Evolutionary conservation across 2,888 invertebrate genomes (phyloP), one percentile per base, ranked within the genome.

Genomic region (Terebella lapidaria): DNA sequence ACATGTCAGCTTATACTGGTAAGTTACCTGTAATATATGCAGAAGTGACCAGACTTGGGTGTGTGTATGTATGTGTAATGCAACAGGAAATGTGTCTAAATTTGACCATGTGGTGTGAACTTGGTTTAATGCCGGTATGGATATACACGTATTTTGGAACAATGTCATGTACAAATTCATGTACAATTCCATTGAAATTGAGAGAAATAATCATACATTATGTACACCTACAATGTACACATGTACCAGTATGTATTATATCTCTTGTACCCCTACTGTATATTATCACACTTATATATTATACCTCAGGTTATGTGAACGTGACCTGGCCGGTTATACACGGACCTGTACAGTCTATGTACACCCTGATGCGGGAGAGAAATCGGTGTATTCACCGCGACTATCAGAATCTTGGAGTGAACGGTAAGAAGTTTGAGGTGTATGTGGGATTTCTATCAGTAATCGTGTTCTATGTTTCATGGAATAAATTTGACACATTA

Each of bases 351-450:
- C 73, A 78, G 59, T 81, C 81, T 0, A 42, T 81, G 2, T 81
- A 81, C 61, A 61, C 68, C 51, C 61, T 80, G 28, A 62, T 84
- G 57, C 71, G 80, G 51, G 64, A 79, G 53, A 67, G 80, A 27
- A 84, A 84, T 66, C 71, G 76, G 2, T 84, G 84, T 68, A 83
- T 82, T 66, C 83, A 84, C 67, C 70, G 83, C 54, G 84, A 84
- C 71, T 84, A 82, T 68, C 84, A 84, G 69, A 84, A 84, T 69
- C 70, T 83, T 22, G 81, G 80, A 20, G 79, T 81, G 35, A 84
- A 84, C 71, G 83, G 83, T 55, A 45, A 56, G 57, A n/a, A n/a
- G n/a, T n/a, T n/a, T n/a, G n/a, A n/a, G n/a, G n/a, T n/a, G n/a
- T n/a, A n/a, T n/a, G n/a, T n/a, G n/a, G n/a, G n/a, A n/a, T n/a